phyloP scores from a whole-genome alignment of 2,888 invertebrate genomes.

The Galeopsomyia nigrocyanea region DNA sequence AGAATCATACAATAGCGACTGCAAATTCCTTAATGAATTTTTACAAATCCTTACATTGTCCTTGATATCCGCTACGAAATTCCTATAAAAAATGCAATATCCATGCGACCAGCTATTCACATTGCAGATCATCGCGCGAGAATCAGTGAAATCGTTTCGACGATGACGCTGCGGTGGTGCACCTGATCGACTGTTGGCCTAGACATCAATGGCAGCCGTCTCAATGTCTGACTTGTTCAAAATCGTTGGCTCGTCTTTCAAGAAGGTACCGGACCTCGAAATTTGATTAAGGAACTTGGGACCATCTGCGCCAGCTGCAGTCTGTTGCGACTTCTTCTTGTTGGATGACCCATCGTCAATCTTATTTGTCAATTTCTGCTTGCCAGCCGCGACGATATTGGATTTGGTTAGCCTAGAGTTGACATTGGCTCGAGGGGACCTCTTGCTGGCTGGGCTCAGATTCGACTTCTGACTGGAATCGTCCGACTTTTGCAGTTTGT shows the following conservation, averaged over 20 bases:
- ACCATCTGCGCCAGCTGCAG: slow-evolving; percentile 24
- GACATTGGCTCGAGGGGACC: slow-evolving; percentile 62
- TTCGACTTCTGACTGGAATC: slow-evolving; percentile 56
- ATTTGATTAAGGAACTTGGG: slow-evolving; percentile 68
- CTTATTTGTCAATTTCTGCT: slow-evolving; percentile 50
- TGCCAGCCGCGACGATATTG: slow-evolving; percentile 45
- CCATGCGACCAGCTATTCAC: slow-evolving; percentile 8
- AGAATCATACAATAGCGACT: slow-evolving; percentile 34
- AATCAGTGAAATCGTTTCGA: slow-evolving; percentile 13
- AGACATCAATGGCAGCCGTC: slow-evolving; percentile 62
- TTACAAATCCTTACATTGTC: slow-evolving; percentile 24
- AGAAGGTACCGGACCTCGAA: slow-evolving; percentile 79
- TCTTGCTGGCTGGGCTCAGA: slow-evolving; percentile 62
- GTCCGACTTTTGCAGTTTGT: slow-evolving; percentile 49
- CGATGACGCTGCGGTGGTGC: slow-evolving; percentile 14
- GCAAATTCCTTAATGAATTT: slow-evolving; percentile 30
- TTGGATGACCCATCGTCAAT: slow-evolving; percentile 51
- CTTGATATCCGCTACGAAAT: slow-evolving; percentile 32
- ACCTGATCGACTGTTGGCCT: slow-evolving; percentile 45
- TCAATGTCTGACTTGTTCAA: slow-evolving; percentile 69
- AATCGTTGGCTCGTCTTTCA: slow-evolving; percentile 82
- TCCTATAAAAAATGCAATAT: slow-evolving; percentile 40
- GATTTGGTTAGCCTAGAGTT: slow-evolving; percentile 53
- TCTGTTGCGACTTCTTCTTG: slow-evolving; percentile 59
- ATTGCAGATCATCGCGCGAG: too few species aligned